Base-by-base conservation (phyloP, 2,113 vertebrate genomes). In the Sapajus apella region DNA sequence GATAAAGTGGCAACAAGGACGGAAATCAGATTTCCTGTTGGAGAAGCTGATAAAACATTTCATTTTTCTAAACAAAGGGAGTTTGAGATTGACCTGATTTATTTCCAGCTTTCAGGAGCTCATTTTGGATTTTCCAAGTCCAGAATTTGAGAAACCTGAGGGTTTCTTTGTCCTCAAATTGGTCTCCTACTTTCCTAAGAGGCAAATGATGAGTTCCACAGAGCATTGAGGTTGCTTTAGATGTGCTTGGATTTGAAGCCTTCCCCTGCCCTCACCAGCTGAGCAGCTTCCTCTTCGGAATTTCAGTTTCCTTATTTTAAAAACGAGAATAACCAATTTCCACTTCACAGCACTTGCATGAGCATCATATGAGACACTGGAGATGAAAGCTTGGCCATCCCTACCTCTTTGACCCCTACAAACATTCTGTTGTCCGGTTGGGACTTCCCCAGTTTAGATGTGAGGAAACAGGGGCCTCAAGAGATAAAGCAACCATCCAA, bases 11-110 rank as follows among this genome's bases (percentile, higher is more conserved):
- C 12, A 2, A n/a, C 25, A 9, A 37, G 17, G 45, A n/a, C 0
- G 79, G 82, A 95, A 97, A 89, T 96, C 96, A 20, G 55, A 90
- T 96, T 97, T 96, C 82, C 55, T 73, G 5, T 3, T 96, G 82
- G 68, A 68, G 94, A 21, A 82, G 70, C 56, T 83, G 96, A 58
- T 47, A 94, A 27, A 32, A 45, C 13, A 45, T 97, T 96, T 96
- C 95, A 96, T 97, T 97, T 97, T 87, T 93, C 52, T 47, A 76
- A 79, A 58, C 55, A 88, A 91, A 70, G 70, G 55, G 87, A 81
- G n/a, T 89, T 81, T 91, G 73, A 55, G 30, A 90, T 82, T 10
- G 8, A 55, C 1, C 11, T 25, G 30, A 58, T 76, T 70, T 73
- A 75, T 50, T 52, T 88, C 1, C 6, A 0, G 21, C 12, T 75